Evolutionary conservation across 2,113 vertebrate genomes (phyloP).

Genomic region (Corythornis vintsioides): DNA sequence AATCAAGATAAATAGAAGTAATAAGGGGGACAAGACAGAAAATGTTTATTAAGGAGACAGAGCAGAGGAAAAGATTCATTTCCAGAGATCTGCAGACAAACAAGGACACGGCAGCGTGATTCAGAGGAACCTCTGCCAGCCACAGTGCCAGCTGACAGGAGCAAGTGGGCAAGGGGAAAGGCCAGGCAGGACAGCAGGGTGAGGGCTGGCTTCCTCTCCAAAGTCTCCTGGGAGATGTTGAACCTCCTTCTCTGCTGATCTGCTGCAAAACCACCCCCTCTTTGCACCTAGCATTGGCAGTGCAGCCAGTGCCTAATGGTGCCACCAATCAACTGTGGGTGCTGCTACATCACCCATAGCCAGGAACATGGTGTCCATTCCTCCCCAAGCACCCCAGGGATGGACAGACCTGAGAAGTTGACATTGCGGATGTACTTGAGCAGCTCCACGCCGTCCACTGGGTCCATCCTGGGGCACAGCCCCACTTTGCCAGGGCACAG

Average conservation of each 20-base stretch:
- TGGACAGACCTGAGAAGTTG: constrained; percentile 90
- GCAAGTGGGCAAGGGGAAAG: neutral
- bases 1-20: constrained; percentile 65
- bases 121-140: neutral
- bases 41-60: constrained; percentile 58
- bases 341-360: rapidly evolving
- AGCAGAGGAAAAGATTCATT: neutral
- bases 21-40: constrained; percentile 62
- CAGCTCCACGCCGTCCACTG: constrained; percentile 87
- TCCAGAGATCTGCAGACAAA: constrained; percentile 23
- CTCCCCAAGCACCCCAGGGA: neutral
- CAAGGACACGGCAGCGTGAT: neutral
- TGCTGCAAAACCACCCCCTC: neutral
- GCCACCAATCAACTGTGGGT: rapidly evolving
- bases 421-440: constrained; percentile 93
- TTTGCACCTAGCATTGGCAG: neutral
- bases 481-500: constrained; percentile 90
- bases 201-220: rapidly evolving
- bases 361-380: rapidly evolving
- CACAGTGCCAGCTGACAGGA: rapidly evolving
- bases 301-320: rapidly evolving
- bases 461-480: constrained; percentile 90
- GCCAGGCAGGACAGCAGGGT: neutral
- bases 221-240: neutral
- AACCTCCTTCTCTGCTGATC: neutral